These are phyloP conservation scores for Collichthys lucidus DNA, from an alignment of 2,113 vertebrate species.

Conservation along the genomic window DNA sequence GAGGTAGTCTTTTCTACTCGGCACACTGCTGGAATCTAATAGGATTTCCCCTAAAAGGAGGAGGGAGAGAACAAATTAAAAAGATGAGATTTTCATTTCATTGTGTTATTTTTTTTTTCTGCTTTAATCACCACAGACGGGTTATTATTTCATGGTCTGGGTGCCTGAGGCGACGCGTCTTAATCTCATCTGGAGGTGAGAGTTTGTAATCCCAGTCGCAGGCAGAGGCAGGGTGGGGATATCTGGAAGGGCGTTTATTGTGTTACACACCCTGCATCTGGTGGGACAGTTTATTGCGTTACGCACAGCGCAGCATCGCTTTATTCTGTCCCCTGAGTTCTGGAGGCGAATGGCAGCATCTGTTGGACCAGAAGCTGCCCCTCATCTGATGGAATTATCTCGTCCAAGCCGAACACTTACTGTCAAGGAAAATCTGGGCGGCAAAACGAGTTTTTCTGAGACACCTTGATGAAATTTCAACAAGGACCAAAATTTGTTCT, in stretches of 20 bases:
- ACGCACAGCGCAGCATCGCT: conserved; percentile 19
- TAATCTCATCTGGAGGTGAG: conserved; percentile 77
- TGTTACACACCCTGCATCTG: conserved; percentile 72
- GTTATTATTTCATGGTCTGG: conserved; percentile 70
- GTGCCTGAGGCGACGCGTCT: conserved; percentile 51
- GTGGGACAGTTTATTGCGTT: conserved; percentile 73
- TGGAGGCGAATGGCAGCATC: conserved; percentile 68
- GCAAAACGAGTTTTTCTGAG: conserved; percentile 33
- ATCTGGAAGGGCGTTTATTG: conserved; percentile 63
- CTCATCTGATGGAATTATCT: conserved; percentile 72
- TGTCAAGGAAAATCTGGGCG: conserved; percentile 32
- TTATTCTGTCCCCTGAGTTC: conserved; percentile 68
- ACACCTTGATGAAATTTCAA: conserved; percentile 43
- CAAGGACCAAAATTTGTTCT: conserved; percentile 32
- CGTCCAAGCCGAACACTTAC: conserved; percentile 35
- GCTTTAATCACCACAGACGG: conserved; percentile 58
- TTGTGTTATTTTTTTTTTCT: conserved; percentile 50
- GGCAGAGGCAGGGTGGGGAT: conserved; percentile 33
- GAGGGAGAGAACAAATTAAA: conserved; percentile 63
- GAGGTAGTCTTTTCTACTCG: conserved; percentile 11
- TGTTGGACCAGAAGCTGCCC: conserved; percentile 64
- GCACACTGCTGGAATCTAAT: conserved; percentile 67
- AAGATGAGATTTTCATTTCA: conserved; percentile 76
- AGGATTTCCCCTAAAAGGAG: conserved; percentile 32
- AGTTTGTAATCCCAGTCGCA: conserved; percentile 69